Percentiles rank a stretch among this genome's conserved stretches.
Evolutionary conservation across 2,113 vertebrate genomes (phyloP).

Genomic region (Campylorhamphus procurvoides): DNA sequence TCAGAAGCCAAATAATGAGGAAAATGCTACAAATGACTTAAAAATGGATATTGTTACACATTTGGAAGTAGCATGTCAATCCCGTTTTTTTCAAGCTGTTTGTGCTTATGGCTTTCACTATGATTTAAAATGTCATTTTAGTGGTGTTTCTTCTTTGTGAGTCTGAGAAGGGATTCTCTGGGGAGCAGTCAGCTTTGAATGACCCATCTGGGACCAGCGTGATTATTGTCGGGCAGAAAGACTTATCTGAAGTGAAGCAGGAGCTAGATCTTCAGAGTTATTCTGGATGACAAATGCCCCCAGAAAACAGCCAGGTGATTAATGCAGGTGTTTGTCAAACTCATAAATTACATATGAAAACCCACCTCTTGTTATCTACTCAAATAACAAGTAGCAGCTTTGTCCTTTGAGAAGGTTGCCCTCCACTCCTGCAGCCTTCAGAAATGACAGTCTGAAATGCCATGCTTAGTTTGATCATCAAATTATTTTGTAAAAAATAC

Average conservation of each 20-base stretch:
- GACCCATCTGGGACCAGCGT: neutral
- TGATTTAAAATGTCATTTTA: neutral
- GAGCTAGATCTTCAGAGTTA: neutral
- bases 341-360: neutral
- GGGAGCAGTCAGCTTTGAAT: neutral
- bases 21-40: neutral
- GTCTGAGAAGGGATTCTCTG: neutral
- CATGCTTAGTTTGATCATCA: neutral
- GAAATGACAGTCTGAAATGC: neutral
- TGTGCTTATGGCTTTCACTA: neutral
- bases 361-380: neutral
- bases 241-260: neutral
- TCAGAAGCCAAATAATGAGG: neutral
- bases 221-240: neutral
- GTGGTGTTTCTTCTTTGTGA: neutral
- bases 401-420: neutral
- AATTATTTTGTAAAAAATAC: neutral
- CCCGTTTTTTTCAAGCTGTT: neutral
- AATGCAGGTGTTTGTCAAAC: neutral
- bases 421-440: neutral
- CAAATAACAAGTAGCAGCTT: neutral
- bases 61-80: neutral
- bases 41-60: neutral
- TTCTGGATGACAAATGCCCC: neutral
- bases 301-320: neutral